A percentile compares a stretch with the other conserved stretches of the same genome.
phyloP scores from a whole-genome alignment of 2,888 invertebrate species.

The Parnassius smintheus region DNA sequence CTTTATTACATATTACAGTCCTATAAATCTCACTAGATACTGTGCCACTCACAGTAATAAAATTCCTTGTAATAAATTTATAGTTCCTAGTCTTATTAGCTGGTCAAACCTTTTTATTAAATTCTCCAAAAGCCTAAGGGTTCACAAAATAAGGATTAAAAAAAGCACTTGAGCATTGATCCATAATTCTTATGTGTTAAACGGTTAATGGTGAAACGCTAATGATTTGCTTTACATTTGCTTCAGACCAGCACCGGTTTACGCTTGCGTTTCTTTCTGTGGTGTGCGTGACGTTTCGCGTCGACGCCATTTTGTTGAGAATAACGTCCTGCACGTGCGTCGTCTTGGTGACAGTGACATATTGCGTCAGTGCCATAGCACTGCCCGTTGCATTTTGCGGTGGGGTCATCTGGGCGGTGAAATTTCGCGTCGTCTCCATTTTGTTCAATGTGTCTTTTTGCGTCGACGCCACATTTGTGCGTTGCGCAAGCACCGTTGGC shows the following conservation, averaged over 20 bases:
- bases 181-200: conserved; percentile 21
- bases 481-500: conserved; percentile 34
- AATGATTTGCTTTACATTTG: conserved; percentile 30
- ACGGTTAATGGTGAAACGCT: conserved; percentile 35
- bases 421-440: conserved; percentile 19
- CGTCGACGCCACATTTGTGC: conserved; percentile 37
- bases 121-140: conserved; percentile 35
- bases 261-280: conserved; percentile 64
- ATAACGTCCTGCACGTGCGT: not conserved
- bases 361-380: not conserved
- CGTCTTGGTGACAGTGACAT: not conserved
- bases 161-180: conserved; percentile 50
- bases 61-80: conserved; percentile 37
- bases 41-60: conserved; percentile 47
- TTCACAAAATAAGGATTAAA: conserved; percentile 33
- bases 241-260: conserved; percentile 68
- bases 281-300: conserved; percentile 30
- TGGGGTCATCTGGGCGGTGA: conserved; percentile 20
- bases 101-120: conserved; percentile 38
- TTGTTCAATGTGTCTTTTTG: conserved; percentile 15
- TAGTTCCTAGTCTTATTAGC: conserved; percentile 48
- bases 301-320: conserved; percentile 31
- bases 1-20: conserved; percentile 34
- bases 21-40: conserved; percentile 63
- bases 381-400: conserved; percentile 9